phyloP scores from a whole-genome alignment of 2,113 vertebrate genomes.

The Oxyura jamaicensis region DNA sequence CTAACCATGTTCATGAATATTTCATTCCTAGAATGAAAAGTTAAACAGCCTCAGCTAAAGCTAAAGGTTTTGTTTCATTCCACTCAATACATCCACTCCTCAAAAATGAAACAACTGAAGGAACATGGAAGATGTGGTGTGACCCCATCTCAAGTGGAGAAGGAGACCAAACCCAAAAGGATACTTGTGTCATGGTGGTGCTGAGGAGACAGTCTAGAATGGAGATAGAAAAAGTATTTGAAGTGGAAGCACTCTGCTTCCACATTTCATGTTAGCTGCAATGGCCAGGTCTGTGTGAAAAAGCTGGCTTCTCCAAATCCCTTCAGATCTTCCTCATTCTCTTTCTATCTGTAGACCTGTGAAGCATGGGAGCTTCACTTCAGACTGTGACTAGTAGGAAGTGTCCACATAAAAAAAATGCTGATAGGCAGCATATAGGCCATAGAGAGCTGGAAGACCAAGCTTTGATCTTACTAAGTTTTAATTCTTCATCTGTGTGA shows the following conservation, averaged over 20 bases:
- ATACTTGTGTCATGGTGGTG: not conserved
- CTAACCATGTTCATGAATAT: not conserved
- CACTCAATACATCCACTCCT: not conserved
- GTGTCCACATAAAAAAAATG: not conserved
- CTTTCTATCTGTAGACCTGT: not conserved
- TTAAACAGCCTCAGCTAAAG: not conserved
- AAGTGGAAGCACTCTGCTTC: not conserved
- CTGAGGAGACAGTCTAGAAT: not conserved
- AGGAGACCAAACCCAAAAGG: not conserved
- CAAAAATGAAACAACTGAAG: not conserved
- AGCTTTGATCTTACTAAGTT: not conserved
- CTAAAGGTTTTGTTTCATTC: not conserved
- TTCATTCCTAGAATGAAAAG: not conserved
- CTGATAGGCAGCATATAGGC: not conserved
- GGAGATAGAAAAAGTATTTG: not conserved
- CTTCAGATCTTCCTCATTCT: not conserved
- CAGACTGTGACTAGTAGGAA: not conserved
- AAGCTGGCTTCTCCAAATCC: not conserved
- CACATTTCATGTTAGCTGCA: not conserved
- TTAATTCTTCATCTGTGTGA: not conserved
- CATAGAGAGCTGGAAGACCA: not conserved
- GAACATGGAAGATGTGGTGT: fast-evolving
- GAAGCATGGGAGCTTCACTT: not conserved
- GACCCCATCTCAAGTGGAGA: not conserved
- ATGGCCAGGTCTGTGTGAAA: not conserved